phyloP scores from a whole-genome alignment of 2,113 vertebrate genomes.

The Cisticola juncidis region DNA sequence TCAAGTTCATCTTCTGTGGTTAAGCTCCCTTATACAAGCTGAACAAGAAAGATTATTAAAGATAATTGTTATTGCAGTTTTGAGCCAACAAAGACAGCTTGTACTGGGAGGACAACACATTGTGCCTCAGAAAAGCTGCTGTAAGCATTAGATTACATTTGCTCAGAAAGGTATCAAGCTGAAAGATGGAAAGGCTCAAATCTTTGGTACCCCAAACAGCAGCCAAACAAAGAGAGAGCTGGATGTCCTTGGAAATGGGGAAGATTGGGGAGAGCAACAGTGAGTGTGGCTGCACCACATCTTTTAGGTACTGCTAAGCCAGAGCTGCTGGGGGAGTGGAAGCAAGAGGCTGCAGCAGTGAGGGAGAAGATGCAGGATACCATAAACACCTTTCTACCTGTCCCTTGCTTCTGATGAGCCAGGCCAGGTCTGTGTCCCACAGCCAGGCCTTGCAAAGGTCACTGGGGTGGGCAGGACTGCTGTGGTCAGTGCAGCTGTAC shows the following conservation, averaged over 20 bases:
- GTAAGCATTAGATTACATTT: constrained; percentile 13
- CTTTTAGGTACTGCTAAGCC: not conserved
- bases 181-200: not conserved
- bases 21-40: not conserved
- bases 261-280: not conserved
- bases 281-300: not conserved
- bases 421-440: not conserved
- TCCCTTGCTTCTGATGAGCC: not conserved
- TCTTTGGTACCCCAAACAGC: not conserved
- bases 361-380: not conserved
- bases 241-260: not conserved
- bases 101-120: constrained; percentile 9
- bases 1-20: not conserved
- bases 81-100: constrained; percentile 41
- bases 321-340: not conserved
- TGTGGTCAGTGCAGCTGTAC: not conserved
- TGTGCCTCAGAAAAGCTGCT: not conserved
- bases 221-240: not conserved
- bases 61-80: constrained; percentile 30
- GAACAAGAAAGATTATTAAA: constrained; percentile 42
- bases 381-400: not conserved
- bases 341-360: not conserved
- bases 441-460: not conserved
- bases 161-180: not conserved
- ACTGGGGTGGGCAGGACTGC: accelerated